phyloP scores from a whole-genome alignment of 2,113 vertebrate genomes.

The Tragelaphus imberbis region DNA sequence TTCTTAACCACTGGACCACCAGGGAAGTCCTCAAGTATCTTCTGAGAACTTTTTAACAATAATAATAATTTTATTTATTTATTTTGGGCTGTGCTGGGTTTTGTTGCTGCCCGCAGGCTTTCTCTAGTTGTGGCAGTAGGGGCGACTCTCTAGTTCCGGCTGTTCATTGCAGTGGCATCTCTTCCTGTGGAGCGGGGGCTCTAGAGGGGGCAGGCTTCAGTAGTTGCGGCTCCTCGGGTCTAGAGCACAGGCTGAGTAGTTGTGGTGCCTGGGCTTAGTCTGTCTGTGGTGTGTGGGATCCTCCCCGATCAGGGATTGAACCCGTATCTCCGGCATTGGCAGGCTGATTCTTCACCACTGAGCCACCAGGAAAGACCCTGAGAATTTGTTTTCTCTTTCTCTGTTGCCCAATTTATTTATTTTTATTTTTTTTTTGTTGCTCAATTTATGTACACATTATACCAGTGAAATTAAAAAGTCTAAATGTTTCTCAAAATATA shows the following conservation, averaged over 20 bases:
- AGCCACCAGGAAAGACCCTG: neutral
- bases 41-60: neutral
- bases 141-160: neutral
- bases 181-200: neutral
- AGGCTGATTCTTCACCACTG: neutral
- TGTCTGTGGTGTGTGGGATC: neutral
- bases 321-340: neutral
- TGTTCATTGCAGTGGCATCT: neutral
- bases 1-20: neutral
- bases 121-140: neutral
- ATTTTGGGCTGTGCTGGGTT: neutral
- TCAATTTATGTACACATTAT: neutral
- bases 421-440: neutral
- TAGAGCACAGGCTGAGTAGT: neutral
- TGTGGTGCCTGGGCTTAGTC: neutral
- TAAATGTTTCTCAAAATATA: neutral
- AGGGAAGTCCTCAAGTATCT: neutral
- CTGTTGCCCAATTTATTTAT: neutral
- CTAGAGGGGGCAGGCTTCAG: neutral
- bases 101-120: neutral
- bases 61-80: neutral
- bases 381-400: neutral
- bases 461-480: neutral
- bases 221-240: accelerated
- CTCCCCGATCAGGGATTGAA: neutral